Base-by-base conservation (phyloP, 2,113 vertebrate genomes). In the Indicator indicator region DNA sequence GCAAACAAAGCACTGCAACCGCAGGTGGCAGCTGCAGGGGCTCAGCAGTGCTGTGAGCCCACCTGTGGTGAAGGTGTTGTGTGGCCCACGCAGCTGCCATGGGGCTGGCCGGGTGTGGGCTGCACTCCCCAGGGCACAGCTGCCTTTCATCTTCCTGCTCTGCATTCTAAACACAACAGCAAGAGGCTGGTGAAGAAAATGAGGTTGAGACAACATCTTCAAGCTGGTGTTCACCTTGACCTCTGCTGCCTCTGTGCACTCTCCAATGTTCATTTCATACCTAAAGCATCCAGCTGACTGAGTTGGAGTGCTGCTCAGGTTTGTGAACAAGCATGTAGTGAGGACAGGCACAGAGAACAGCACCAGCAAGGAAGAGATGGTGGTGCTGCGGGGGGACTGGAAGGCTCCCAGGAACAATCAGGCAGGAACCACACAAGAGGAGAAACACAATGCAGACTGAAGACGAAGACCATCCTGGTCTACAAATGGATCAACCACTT, bases 21-120 rank as follows among this genome's bases (percentile, higher is more conserved):
- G 0, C 79, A 11, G 2, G 0, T 2, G 2, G 4, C 77, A 52
- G 50, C 83, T 6, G 0, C 2, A 3, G 59, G 55, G 3, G 0
- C 4, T 46, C 2, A 1, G 60, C 13, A 27, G 40, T 2, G 63
- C 67, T 2, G 28, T 11, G 32, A 38, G 58, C 74, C 5, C 5
- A 24, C 56, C 63, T 94, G 95, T 1, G 69, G 88, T 62, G 65
- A 36, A 83, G 78, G 55, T 38, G 85, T 58, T 11, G 55, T 24
- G 54, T 8, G 3, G 3, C 28, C 67, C 59, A 6, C 23, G 38
- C 72, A 62, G 78, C 83, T 56, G 75, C 3, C 9, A 1, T 24
- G 26, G 36, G 36, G 38, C 52, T 83, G 5, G 0, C 13, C 2
- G 0, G 12, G 14, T 4, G 0, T 0, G 2, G 33, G 58, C 52